phyloP scores from a whole-genome alignment of 2,888 invertebrate genomes.

The Tuberolachnus salignus region DNA sequence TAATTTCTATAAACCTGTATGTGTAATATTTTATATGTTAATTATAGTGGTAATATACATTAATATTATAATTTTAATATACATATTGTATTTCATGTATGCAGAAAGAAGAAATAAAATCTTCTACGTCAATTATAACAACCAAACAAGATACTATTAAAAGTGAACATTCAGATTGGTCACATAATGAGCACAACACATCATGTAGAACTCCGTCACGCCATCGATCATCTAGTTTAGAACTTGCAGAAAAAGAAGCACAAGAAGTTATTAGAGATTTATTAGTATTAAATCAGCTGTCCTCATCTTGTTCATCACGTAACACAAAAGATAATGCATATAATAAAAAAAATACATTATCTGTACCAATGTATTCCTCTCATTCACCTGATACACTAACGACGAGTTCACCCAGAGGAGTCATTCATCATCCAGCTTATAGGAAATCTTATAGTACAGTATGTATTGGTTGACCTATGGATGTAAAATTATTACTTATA shows the following conservation, averaged over 20 bases:
- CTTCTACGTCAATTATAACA: background rate
- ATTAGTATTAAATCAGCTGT: constrained; percentile 53
- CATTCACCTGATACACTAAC: constrained; percentile 3
- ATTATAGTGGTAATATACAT: background rate
- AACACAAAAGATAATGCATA: constrained; percentile 11
- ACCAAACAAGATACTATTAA: constrained; percentile 13
- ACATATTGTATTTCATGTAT: constrained; percentile 17
- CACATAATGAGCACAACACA: background rate
- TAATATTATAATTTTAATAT: background rate
- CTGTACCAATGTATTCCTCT: constrained; percentile 20
- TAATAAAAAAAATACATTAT: constrained; percentile 27
- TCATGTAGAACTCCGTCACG: constrained; percentile 18
- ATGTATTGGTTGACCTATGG: background rate
- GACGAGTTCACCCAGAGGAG: constrained; percentile 32
- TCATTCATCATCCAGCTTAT: constrained; percentile 40
- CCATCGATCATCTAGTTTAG: constrained; percentile 41
- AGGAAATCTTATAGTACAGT: constrained; percentile 40
- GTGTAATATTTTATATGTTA: constrained; percentile 5
- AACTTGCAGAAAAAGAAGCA: constrained; percentile 52
- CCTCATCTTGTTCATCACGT: constrained; percentile 21
- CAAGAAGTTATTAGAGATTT: constrained; percentile 58
- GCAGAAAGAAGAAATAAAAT: constrained; percentile 39
- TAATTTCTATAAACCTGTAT: constrained; percentile 42
- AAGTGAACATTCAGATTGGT: constrained; percentile 27
- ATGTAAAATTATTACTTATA: background rate